A percentile compares a stretch with the other conserved stretches of the same genome.
Conservation (phyloP, 35 echinoderm and acorn worm genomes). For the Lytechinus pictus region DNA sequence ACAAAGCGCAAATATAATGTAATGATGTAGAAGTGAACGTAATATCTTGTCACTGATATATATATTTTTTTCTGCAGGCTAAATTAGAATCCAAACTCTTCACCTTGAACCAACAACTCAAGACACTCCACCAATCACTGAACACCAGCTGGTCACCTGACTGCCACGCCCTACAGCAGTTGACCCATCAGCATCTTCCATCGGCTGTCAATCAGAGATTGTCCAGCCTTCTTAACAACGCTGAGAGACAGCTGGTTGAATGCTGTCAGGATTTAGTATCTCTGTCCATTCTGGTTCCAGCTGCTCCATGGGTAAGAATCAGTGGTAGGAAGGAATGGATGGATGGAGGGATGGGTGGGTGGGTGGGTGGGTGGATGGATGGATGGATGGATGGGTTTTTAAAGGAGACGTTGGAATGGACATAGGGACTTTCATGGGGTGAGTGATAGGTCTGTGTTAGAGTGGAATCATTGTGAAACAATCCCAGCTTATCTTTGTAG, state of each 20-base stretch:
- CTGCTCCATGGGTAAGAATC: conserved; percentile 87
- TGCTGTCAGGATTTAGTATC: conserved; percentile 78
- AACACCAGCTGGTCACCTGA: conserved; percentile 64
- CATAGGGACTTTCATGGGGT: no score
- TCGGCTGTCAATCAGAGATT: conserved; percentile 63
- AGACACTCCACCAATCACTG: conserved; percentile 72
- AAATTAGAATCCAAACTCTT: conserved; percentile 97
- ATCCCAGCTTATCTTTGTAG: no score
- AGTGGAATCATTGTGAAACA: no score
- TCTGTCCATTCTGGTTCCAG: conserved; percentile 80
- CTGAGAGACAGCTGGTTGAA: conserved; percentile 58
- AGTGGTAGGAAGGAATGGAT: not conserved
- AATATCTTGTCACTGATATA: not conserved
- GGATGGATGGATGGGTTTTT: not conserved
- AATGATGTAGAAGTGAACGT: not conserved
- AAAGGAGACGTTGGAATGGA: no score
- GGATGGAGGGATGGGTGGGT: not conserved
- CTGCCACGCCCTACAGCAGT: conserved; percentile 1
- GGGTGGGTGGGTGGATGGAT: not conserved
- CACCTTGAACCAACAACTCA: conserved; percentile 70
- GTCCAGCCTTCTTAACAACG: conserved; percentile 59
- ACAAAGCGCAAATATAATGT: not conserved
- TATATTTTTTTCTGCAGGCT: conserved; percentile 59
- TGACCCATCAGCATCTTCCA: conserved; percentile 52
- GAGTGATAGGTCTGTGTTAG: no score